phyloP scores from a whole-genome alignment of 2,797 vertebrate species.

The Anguilla megastoma region DNA sequence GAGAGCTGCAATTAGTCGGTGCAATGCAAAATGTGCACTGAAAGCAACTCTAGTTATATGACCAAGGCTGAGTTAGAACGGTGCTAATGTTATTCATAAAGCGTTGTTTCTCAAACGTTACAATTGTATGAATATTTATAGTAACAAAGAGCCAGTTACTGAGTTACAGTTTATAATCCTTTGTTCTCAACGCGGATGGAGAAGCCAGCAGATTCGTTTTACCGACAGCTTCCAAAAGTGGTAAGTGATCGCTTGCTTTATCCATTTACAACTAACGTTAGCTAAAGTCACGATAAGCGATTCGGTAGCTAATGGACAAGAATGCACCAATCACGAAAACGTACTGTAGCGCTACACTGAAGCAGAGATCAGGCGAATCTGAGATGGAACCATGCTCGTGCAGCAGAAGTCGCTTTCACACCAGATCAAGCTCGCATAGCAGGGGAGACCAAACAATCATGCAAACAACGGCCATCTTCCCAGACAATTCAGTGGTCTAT shows the following conservation, averaged over 20 bases:
- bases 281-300: no score
- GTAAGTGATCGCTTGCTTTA: slow-evolving; percentile 49
- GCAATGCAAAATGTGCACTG: slow-evolving; percentile 53
- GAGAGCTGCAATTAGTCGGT: slow-evolving; percentile 53
- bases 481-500: no score
- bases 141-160: not conserved
- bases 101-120: not conserved
- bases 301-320: no score
- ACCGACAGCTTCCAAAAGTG: slow-evolving; percentile 74
- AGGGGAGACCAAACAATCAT: no score
- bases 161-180: not conserved
- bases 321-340: no score
- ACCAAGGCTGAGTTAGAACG: not conserved
- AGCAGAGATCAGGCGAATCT: no score
- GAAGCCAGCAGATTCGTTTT: slow-evolving; percentile 59
- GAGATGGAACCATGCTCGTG: no score
- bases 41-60: slow-evolving; percentile 44
- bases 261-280: not conserved
- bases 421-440: no score
- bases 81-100: not conserved
- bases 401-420: no score
- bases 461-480: no score
- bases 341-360: no score
- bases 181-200: slow-evolving; percentile 59
- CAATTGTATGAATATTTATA: no score